These are phyloP conservation scores for Thalassoma bifasciatum DNA, from an alignment of 2,113 vertebrate species.

Conservation along the genomic window DNA sequence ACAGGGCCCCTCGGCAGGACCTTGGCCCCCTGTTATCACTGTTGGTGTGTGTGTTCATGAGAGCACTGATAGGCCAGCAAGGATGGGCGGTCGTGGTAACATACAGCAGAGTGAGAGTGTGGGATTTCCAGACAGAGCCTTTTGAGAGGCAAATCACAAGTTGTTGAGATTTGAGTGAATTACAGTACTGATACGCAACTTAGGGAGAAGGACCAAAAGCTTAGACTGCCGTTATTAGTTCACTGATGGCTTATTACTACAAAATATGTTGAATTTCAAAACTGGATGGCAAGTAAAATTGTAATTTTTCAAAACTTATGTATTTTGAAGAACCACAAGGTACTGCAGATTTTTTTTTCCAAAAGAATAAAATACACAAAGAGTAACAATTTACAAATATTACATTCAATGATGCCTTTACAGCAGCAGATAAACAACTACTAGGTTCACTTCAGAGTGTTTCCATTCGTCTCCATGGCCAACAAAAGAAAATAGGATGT, in stretches of 20 bases:
- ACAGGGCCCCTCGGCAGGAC: conserved; percentile 40
- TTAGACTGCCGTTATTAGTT: background rate
- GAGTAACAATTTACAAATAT: background rate
- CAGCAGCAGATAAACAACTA: background rate
- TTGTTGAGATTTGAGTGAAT: conserved; percentile 58
- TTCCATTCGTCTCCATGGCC: background rate
- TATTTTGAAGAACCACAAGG: background rate
- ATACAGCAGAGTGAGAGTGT: conserved; percentile 7
- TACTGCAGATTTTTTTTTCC: no score
- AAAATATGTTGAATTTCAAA: background rate
- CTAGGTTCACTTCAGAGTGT: background rate
- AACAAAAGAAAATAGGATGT: background rate
- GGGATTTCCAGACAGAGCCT: conserved; percentile 48
- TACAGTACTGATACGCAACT: conserved; percentile 8
- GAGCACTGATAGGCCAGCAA: conserved; percentile 4
- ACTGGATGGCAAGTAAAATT: background rate
- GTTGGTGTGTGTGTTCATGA: conserved; percentile 10
- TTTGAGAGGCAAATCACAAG: conserved; percentile 70
- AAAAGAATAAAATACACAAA: no score
- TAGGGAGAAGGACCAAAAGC: background rate
- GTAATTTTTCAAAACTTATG: no score
- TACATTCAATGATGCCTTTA: background rate
- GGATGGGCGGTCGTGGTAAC: conserved; percentile 5
- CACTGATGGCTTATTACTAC: background rate
- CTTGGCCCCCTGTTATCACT: conserved; percentile 66